Conservation (phyloP, 2,113 vertebrate genomes). For the Hassar affinis region DNA sequence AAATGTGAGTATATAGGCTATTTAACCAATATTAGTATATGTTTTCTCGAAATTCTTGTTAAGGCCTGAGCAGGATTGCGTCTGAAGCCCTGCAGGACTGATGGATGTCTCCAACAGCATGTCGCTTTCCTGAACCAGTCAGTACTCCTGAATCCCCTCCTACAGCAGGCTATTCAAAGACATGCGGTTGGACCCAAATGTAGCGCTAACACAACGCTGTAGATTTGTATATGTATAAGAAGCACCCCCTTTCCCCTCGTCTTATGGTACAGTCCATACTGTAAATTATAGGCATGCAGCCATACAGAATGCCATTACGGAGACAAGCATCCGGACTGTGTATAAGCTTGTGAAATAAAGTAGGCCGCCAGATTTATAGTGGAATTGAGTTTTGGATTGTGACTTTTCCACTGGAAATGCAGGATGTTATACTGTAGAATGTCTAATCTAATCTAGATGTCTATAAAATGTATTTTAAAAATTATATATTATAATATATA, state of each 20-base stretch:
- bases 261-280: conserved; percentile 42
- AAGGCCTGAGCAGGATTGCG: background rate
- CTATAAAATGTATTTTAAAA: too few relatives aligned
- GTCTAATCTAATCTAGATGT: too few relatives aligned
- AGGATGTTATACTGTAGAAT: background rate
- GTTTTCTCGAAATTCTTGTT: background rate
- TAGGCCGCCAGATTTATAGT: background rate
- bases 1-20: too few relatives aligned
- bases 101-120: background rate
- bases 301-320: conserved; percentile 23
- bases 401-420: background rate
- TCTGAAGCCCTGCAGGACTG: background rate
- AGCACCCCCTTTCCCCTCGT: background rate
- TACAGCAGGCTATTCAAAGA: background rate
- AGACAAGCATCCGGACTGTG: background rate
- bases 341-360: background rate
- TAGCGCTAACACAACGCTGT: background rate
- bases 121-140: background rate
- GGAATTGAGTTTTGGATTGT: background rate
- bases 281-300: conserved; percentile 30
- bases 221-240: background rate
- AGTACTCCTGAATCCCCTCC: background rate
- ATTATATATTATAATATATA: background rate
- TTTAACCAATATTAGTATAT: background rate
- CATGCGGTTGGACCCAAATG: background rate